These are phyloP conservation scores for Hippocampus zosterae DNA, from an alignment of 2,113 vertebrate species.

Conservation along the genomic window DNA sequence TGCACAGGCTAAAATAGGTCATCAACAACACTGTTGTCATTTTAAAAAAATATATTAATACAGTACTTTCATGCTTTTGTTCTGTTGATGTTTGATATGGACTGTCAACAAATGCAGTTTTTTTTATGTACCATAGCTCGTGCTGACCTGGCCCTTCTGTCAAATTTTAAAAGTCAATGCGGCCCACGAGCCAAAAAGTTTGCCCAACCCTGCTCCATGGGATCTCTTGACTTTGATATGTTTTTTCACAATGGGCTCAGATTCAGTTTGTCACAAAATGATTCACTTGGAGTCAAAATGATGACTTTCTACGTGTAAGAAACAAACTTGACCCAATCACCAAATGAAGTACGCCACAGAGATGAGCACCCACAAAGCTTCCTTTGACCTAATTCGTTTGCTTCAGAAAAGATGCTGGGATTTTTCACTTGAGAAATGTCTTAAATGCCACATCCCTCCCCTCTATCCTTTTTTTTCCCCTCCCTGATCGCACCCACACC, in stretches of 20 bases:
- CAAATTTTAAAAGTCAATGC: no score
- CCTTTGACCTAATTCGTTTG: constrained; percentile 50
- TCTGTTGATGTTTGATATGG: no score
- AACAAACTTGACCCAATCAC: not conserved
- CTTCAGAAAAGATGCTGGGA: constrained; percentile 54
- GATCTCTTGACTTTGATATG: constrained; percentile 29
- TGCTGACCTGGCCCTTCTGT: no score
- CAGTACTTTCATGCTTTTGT: no score
- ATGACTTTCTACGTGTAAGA: not conserved
- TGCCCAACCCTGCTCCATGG: not conserved
- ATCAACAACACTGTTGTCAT: no score
- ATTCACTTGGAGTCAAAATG: not conserved
- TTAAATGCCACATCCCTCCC: constrained; percentile 38
- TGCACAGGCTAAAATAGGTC: no score
- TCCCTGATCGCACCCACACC: constrained; percentile 33
- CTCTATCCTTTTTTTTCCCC: constrained; percentile 31
- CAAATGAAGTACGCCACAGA: not conserved
- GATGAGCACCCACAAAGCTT: constrained; percentile 31
- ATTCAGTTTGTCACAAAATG: not conserved
- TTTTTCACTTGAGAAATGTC: constrained; percentile 51
- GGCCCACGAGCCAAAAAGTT: no score
- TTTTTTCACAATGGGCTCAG: constrained; percentile 25
- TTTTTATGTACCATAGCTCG: no score
- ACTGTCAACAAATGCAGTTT: no score
- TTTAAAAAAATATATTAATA: no score